phyloP scores from a whole-genome alignment of 2,888 invertebrate species.

The Anagyrus pseudococci region DNA sequence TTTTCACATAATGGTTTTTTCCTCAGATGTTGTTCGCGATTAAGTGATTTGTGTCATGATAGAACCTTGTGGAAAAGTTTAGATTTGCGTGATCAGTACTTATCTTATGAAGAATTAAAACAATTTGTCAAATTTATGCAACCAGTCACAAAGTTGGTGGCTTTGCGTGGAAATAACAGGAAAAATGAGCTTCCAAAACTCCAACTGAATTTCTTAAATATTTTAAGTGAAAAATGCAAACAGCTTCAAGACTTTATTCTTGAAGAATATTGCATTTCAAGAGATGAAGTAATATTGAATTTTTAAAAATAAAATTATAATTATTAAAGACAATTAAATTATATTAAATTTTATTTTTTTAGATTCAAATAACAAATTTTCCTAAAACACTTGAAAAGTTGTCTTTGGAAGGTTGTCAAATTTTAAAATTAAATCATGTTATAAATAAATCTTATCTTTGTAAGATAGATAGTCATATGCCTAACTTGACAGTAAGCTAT shows the following conservation, averaged over 20 bases:
- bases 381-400: slow-evolving; percentile 70
- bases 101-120: slow-evolving; percentile 55
- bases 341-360: slow-evolving; percentile 18
- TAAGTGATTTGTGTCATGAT: slow-evolving; percentile 63
- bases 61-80: slow-evolving; percentile 65
- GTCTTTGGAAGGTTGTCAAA: slow-evolving; percentile 66
- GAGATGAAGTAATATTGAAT: slow-evolving; percentile 60
- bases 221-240: slow-evolving; percentile 57
- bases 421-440: slow-evolving; percentile 49
- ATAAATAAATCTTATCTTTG: slow-evolving; percentile 64
- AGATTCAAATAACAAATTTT: slow-evolving; percentile 68
- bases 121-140: slow-evolving; percentile 63
- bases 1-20: not conserved
- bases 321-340: slow-evolving; percentile 11
- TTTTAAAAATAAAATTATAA: slow-evolving; percentile 5
- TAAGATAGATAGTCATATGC: slow-evolving; percentile 65
- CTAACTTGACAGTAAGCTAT: slow-evolving; percentile 64
- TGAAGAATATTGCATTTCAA: slow-evolving; percentile 66
- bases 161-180: slow-evolving; percentile 51
- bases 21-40: slow-evolving; percentile 63
- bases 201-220: slow-evolving; percentile 54
- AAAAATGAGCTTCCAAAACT: slow-evolving; percentile 57
- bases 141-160: slow-evolving; percentile 58
- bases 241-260: slow-evolving; percentile 62
- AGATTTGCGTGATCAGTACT: slow-evolving; percentile 59